phyloP scores from a whole-genome alignment of 1,140 invertebrate genomes.

The Drosophila athabasca region DNA sequence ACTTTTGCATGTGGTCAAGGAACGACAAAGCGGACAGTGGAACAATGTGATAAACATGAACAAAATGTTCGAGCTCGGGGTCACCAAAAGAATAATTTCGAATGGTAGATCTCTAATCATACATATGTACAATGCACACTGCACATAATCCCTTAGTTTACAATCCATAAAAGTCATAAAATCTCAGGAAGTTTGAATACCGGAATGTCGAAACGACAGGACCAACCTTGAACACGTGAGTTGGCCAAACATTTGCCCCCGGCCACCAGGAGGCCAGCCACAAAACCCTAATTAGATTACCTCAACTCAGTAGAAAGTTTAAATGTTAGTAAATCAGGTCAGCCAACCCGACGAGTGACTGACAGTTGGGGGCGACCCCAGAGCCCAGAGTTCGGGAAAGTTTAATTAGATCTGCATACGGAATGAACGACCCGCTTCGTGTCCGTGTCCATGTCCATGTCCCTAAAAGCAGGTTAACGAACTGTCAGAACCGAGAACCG shows the following conservation, averaged over 20 bases:
- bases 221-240: slow-evolving; percentile 40
- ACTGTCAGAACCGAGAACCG: slow-evolving; percentile 6
- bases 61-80: no score
- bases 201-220: no score
- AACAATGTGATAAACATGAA: no score
- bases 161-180: no score
- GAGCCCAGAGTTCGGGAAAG: slow-evolving; percentile 49
- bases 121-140: no score
- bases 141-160: no score
- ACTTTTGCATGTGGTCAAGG: no score
- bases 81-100: no score
- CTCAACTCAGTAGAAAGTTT: slow-evolving; percentile 13
- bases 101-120: no score
- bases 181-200: no score
- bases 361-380: slow-evolving; percentile 14
- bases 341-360: slow-evolving; percentile 9
- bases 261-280: background rate
- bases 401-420: slow-evolving; percentile 79
- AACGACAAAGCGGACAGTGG: no score
- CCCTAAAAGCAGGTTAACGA: slow-evolving; percentile 43
- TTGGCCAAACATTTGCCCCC: slow-evolving; percentile 30
- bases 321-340: slow-evolving; percentile 61
- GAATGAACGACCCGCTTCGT: slow-evolving; percentile 33
- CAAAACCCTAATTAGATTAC: slow-evolving; percentile 41
- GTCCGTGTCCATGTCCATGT: slow-evolving; percentile 12